Base-by-base conservation (phyloP, 2,797 vertebrate genomes). In the Eutrigla gurnardus region DNA sequence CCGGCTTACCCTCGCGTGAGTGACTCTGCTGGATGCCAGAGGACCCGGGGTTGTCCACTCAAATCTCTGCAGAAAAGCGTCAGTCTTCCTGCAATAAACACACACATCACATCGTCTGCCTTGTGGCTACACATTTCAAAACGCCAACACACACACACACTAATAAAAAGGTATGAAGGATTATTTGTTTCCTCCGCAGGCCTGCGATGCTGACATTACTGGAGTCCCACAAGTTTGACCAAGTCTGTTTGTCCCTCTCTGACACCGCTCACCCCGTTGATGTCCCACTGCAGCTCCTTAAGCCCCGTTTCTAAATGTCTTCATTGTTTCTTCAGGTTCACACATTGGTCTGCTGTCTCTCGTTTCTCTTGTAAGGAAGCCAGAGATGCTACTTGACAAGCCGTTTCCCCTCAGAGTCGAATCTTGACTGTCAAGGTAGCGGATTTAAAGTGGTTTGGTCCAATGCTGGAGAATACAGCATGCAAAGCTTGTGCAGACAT, bases 211-310 rank as follows among this genome's bases (percentile, higher is more conserved):
- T 60, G 60, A 63, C 82, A 75, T 60, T 7, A 10, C 35, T 68
- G 55, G 25, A 67, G 59, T 55, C 62, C 75, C 47, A 70, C 66
- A 65, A 68, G 66, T 82, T 81, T 58, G 68, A 77, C 60, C 47
- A 14, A n/a, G 78, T 88, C 82, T 86, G 74, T 75, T 65, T 86
- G 76, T 77, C 93, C 77, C 85, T 52, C 80, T 84, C 87, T 94
- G 82, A 81, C 84, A 53, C 75, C 3, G 39, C 65, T 50, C 55
- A 32, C 3, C 32, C 50, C 11, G 3, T 9, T 63, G 6, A 58
- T 57, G 33, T 54, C 77, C 58, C 67, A 5, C 33, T 64, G 61
- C 45, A 5, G 63, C 68, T 52, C 36, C 18, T 25, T 6, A 25
- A 9, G 55, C n/a, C 14, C 47, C 43, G 0, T 61, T 25, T 62